Conservation (phyloP, 2,888 invertebrate genomes). For the Dendrolimus houi region DNA sequence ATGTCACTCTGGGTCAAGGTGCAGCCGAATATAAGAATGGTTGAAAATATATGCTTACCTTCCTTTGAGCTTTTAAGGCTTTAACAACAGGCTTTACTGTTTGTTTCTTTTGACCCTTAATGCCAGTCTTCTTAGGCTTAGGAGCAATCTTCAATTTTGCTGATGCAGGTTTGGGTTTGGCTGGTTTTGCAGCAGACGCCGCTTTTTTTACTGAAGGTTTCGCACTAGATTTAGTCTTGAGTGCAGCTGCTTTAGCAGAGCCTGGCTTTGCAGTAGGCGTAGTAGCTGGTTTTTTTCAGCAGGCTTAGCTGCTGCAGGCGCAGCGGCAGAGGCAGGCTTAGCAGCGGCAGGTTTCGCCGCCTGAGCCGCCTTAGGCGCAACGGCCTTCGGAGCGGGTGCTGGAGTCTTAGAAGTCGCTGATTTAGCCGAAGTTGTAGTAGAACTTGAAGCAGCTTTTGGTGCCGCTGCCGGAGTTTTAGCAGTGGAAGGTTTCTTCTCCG, state of each 20-base stretch:
- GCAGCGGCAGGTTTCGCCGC: conserved; percentile 37
- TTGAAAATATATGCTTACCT: conserved; percentile 70
- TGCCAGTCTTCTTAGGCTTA: conserved; percentile 74
- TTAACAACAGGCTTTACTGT: conserved; percentile 79
- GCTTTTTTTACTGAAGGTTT: conserved; percentile 72
- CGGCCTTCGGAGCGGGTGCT: conserved; percentile 62
- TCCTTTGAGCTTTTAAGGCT: conserved; percentile 90
- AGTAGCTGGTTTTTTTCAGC: conserved; percentile 61
- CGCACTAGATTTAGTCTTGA: conserved; percentile 68
- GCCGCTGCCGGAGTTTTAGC: conserved; percentile 65
- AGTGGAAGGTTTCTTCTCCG: conserved; percentile 59
- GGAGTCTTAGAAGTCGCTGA: conserved; percentile 56
- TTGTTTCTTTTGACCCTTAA: conserved; percentile 72
- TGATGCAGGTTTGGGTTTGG: conserved; percentile 69
- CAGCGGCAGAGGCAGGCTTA: conserved; percentile 58
- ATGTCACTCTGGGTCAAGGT: too few species aligned
- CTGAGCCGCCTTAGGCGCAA: conserved; percentile 52
- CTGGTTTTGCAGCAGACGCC: conserved; percentile 58
- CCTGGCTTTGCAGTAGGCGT: conserved; percentile 70
- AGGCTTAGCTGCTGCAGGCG: conserved; percentile 64
- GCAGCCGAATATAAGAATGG: too few species aligned
- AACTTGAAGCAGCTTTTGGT: conserved; percentile 44
- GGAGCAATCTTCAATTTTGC: conserved; percentile 70
- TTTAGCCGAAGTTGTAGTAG: conserved; percentile 42
- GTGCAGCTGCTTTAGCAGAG: conserved; percentile 68